Evolutionary conservation across 2,888 invertebrate genomes (phyloP).

Genomic region (Chymomyza amoena): DNA sequence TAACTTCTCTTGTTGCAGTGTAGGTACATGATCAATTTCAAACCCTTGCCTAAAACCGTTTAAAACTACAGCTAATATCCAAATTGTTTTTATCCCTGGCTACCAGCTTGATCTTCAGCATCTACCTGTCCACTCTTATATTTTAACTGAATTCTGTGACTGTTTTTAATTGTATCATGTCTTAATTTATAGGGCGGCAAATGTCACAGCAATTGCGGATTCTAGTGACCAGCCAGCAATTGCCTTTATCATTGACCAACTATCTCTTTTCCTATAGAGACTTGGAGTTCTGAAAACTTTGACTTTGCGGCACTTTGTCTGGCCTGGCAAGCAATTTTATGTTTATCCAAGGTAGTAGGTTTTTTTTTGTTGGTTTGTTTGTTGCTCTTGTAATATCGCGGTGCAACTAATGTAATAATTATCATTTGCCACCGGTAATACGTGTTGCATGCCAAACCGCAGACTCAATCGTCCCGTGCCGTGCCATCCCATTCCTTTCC

Average conservation of each 20-base stretch:
- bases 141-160: constrained; percentile 44
- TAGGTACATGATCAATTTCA: neutral
- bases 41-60: neutral
- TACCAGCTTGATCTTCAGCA: neutral
- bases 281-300: neutral
- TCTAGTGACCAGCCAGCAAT: constrained; percentile 38
- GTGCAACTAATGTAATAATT: constrained; percentile 77
- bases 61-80: neutral
- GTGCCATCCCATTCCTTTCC: neutral
- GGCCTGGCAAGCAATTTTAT: neutral
- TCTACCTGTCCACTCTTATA: neutral
- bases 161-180: constrained; percentile 77
- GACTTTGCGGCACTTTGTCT: neutral
- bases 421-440: constrained; percentile 77
- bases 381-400: constrained; percentile 63
- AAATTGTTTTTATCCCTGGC: neutral
- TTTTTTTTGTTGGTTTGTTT: constrained; percentile 29
- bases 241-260: constrained; percentile 71
- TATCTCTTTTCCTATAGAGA: constrained; percentile 1
- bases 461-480: neutral
- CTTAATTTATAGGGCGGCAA: constrained; percentile 75
- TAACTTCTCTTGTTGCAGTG: neutral
- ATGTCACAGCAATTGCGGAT: constrained; percentile 22
- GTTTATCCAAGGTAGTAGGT: constrained; percentile 22
- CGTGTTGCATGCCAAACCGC: constrained; percentile 50